Evolutionary conservation across 2,797 vertebrate species (phyloP).

Genomic region (Coendou prehensilis): DNA sequence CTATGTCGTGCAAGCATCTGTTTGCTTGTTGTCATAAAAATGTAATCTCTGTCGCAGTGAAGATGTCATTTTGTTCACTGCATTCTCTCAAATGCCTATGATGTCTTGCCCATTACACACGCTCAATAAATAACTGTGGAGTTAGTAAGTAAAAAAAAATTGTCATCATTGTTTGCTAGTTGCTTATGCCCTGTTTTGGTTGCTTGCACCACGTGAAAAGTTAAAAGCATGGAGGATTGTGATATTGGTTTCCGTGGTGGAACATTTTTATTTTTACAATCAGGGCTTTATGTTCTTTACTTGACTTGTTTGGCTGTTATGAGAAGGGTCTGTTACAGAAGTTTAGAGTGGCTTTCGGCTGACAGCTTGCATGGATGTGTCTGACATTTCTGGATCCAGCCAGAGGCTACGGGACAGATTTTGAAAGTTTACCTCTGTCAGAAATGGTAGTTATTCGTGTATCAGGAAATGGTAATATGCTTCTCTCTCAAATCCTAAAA

Average conservation of each 20-base stretch:
- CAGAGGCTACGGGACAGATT: background rate
- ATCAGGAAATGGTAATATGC: background rate
- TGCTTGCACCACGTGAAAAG: background rate
- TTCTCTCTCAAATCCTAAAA: background rate
- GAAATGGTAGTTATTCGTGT: background rate
- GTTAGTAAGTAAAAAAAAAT: background rate
- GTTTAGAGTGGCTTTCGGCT: background rate
- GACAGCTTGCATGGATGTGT: background rate
- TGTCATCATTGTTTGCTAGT: no score
- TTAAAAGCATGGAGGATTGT: background rate
- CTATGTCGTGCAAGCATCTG: background rate
- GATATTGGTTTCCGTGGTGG: background rate
- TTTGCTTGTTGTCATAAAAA: background rate
- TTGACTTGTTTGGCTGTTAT: background rate
- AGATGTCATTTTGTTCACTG: background rate
- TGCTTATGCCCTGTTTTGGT: no score
- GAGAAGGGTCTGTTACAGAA: background rate
- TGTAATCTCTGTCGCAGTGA: background rate
- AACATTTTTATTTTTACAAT: background rate
- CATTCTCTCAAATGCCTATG: background rate
- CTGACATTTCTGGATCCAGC: background rate
- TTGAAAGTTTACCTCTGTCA: background rate
- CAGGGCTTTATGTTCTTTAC: background rate
- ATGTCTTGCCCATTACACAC: background rate
- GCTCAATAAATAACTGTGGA: background rate